Evolutionary conservation across 2,797 vertebrate species (phyloP).

Genomic region (Arnoldichthys spilopterus): DNA sequence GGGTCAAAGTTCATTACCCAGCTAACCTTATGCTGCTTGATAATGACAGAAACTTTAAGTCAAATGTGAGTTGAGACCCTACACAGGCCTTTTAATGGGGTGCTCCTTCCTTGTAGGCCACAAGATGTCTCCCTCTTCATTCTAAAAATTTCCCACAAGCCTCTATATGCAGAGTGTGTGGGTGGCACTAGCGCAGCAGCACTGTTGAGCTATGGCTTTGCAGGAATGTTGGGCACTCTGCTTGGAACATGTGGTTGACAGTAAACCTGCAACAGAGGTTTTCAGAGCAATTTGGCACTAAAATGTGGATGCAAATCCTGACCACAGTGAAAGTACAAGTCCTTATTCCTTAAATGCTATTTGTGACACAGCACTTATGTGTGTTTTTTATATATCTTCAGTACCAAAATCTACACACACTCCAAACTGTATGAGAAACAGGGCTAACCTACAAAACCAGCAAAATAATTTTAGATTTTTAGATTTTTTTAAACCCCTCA

Average conservation of each 20-base stretch:
- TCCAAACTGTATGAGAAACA: too few species aligned
- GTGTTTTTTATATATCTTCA: neutral
- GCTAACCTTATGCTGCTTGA: neutral
- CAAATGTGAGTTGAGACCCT: neutral
- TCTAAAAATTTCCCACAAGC: neutral
- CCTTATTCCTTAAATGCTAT: neutral
- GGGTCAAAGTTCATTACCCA: too few species aligned
- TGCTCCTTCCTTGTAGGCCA: constrained; percentile 15
- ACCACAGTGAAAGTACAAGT: neutral
- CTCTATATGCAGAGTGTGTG: constrained; percentile 18
- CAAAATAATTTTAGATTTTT: too few species aligned
- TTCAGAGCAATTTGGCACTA: neutral
- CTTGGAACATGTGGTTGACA: neutral
- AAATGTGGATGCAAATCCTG: neutral
- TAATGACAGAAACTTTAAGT: neutral
- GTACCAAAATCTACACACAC: too few species aligned
- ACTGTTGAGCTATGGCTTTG: neutral
- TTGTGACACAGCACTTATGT: neutral
- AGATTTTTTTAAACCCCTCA: too few species aligned
- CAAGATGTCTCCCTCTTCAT: constrained; percentile 45
- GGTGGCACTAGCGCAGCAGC: constrained; percentile 31
- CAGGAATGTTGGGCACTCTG: constrained; percentile 25
- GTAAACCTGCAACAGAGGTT: neutral
- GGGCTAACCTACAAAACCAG: too few species aligned
- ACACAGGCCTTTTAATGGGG: neutral